phyloP scores from a whole-genome alignment of 2,113 vertebrate species.

The Antechinus flavipes region DNA sequence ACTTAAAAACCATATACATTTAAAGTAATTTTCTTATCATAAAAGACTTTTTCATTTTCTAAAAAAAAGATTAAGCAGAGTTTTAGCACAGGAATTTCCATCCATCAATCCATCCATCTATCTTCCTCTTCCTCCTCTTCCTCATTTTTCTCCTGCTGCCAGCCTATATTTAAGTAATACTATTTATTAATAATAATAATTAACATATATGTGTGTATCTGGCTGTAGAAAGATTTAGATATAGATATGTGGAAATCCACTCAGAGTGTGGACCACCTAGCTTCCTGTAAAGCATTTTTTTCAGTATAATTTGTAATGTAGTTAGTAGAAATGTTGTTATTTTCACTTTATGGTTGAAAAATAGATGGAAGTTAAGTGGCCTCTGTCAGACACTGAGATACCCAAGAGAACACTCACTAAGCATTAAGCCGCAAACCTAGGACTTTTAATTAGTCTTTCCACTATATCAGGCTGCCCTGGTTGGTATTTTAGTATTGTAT shows the following conservation, averaged over 20 bases:
- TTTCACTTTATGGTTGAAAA: not conserved
- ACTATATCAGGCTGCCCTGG: too few relatives aligned
- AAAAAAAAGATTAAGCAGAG: not conserved
- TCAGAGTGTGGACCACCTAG: too few relatives aligned
- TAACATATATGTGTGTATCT: too few relatives aligned
- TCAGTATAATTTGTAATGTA: not conserved
- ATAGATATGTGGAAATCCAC: too few relatives aligned
- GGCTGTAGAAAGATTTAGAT: too few relatives aligned
- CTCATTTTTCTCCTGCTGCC: too few relatives aligned
- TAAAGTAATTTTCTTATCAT: not conserved
- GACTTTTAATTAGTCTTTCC: too few relatives aligned
- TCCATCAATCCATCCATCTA: too few relatives aligned
- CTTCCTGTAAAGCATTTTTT: not conserved
- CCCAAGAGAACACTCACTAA: too few relatives aligned
- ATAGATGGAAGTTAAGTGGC: not conserved
- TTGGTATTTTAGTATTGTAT: not conserved
- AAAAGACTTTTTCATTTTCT: not conserved
- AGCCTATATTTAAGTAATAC: not conserved
- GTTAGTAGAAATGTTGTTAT: not conserved
- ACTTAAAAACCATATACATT: not conserved
- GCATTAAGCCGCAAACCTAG: too few relatives aligned
- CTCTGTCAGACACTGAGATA: not conserved
- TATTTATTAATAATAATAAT: not conserved
- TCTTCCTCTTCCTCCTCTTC: too few relatives aligned
- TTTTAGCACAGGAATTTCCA: not conserved